Percentiles rank a stretch among this genome's conserved stretches.
These are phyloP conservation scores for Drosophila quadrilineata DNA, from an alignment of 1,140 invertebrate species.

Conservation along the genomic window DNA sequence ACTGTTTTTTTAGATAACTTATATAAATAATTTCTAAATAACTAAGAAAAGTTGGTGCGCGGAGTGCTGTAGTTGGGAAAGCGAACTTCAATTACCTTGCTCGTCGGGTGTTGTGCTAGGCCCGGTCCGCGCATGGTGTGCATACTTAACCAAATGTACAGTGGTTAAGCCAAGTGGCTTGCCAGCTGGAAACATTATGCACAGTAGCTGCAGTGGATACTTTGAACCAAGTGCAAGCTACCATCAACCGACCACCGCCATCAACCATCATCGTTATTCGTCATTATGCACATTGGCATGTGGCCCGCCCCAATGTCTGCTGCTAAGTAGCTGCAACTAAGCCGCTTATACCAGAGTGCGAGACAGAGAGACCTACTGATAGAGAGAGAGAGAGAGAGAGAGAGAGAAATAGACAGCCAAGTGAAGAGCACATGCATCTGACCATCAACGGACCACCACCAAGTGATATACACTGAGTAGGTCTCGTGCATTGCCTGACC, in stretches of 20 bases:
- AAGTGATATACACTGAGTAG: conserved; percentile 2
- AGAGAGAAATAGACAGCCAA: neutral
- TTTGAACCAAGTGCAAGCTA: no score
- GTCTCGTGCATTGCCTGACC: conserved; percentile 36
- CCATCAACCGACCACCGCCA: no score
- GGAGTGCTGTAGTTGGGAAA: no score
- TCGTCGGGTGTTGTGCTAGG: no score
- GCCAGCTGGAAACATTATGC: neutral
- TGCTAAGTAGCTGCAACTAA: conserved; percentile 39
- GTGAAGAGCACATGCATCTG: neutral
- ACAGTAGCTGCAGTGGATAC: conserved; percentile 15
- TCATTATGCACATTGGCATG: conserved; percentile 26
- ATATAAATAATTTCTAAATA: no score
- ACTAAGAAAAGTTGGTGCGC: no score
- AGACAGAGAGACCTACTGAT: neutral
- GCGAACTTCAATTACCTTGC: no score
- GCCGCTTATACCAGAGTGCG: conserved; percentile 19
- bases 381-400: neutral
- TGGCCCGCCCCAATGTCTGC: conserved; percentile 14
- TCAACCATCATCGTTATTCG: conserved; percentile 24
- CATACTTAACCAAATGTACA: conserved; percentile 28
- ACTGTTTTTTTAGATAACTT: no score
- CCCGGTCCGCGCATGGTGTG: conserved; percentile 24
- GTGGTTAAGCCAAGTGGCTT: conserved; percentile 16
- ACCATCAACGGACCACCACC: conserved; percentile 10